phyloP scores from a whole-genome alignment of 1,140 invertebrate genomes.

The Halictus rubicundus region DNA sequence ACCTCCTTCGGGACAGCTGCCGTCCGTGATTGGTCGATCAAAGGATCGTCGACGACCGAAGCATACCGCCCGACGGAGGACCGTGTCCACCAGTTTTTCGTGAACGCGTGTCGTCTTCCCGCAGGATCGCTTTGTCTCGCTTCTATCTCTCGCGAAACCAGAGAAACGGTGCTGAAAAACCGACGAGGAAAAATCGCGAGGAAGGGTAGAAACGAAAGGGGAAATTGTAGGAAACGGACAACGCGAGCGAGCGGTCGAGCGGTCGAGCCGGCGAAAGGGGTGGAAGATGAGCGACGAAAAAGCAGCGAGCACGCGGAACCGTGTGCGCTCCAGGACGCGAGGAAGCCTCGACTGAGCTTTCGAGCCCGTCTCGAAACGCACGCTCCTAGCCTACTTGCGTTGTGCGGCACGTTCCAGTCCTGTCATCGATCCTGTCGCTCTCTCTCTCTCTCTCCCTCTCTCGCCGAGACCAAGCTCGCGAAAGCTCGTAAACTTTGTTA shows the following conservation, averaged over 20 bases:
- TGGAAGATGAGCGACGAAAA: slow-evolving; percentile 15
- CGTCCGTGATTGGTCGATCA: no score
- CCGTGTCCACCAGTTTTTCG: no score
- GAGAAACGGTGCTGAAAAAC: no score
- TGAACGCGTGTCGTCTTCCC: neutral
- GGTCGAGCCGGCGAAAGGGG: no score
- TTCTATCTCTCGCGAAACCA: no score
- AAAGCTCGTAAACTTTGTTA: slow-evolving; percentile 41
- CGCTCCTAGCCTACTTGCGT: slow-evolving; percentile 49
- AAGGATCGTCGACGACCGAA: no score
- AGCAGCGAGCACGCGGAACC: slow-evolving; percentile 50
- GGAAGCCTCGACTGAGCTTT: slow-evolving; percentile 71
- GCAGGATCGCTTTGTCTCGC: no score
- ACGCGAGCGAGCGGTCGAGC: no score
- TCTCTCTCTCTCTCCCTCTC: no score
- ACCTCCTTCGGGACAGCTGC: no score
- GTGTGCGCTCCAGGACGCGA: slow-evolving; percentile 65
- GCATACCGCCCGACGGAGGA: no score
- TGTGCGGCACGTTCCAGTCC: slow-evolving; percentile 42
- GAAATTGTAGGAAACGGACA: neutral
- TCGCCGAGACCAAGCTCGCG: slow-evolving; percentile 38
- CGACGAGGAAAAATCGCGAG: neutral
- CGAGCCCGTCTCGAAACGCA: slow-evolving; percentile 49
- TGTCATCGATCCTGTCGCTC: slow-evolving; percentile 53
- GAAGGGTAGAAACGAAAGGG: neutral